Conservation (phyloP, 1,140 invertebrate species). For the Hermatobates lingyangjiaoensis region DNA sequence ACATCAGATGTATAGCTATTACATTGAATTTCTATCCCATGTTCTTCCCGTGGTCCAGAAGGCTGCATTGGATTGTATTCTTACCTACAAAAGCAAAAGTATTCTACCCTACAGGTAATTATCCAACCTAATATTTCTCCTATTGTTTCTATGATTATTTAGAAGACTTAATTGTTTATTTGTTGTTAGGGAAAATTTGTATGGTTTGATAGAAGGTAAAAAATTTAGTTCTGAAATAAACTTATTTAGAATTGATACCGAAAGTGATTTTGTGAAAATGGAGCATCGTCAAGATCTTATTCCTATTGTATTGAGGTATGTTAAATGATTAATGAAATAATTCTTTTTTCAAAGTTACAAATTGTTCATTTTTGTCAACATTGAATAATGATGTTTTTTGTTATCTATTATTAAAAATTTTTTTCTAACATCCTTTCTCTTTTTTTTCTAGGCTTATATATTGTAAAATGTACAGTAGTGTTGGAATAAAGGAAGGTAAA, state of each 20-base stretch:
- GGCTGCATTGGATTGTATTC: conserved; percentile 61
- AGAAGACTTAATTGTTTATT: conserved; percentile 8
- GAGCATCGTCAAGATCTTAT: conserved; percentile 58
- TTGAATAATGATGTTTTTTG: neutral
- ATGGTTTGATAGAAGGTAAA: conserved; percentile 64
- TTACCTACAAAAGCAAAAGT: conserved; percentile 63
- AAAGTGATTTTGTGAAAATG: conserved; percentile 39
- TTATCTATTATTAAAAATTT: too few relatives aligned
- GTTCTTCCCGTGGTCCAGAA: conserved; percentile 63
- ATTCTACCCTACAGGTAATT: conserved; percentile 44
- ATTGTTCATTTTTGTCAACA: neutral
- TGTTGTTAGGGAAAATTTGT: conserved; percentile 34
- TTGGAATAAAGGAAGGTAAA: conserved; percentile 37
- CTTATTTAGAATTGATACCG: conserved; percentile 52
- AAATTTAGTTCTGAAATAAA: conserved; percentile 68
- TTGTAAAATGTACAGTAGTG: conserved; percentile 70
- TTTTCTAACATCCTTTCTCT: neutral
- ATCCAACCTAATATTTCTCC: conserved; percentile 17
- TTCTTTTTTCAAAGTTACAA: neutral
- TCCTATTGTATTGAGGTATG: conserved; percentile 52
- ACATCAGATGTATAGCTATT: conserved; percentile 49
- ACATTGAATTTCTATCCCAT: conserved; percentile 56
- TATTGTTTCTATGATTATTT: conserved; percentile 3
- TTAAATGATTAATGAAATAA: neutral
- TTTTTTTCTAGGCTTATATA: conserved; percentile 44